Conservation (phyloP, 2,797 vertebrate species). For the Enteromius treurensis region DNA sequence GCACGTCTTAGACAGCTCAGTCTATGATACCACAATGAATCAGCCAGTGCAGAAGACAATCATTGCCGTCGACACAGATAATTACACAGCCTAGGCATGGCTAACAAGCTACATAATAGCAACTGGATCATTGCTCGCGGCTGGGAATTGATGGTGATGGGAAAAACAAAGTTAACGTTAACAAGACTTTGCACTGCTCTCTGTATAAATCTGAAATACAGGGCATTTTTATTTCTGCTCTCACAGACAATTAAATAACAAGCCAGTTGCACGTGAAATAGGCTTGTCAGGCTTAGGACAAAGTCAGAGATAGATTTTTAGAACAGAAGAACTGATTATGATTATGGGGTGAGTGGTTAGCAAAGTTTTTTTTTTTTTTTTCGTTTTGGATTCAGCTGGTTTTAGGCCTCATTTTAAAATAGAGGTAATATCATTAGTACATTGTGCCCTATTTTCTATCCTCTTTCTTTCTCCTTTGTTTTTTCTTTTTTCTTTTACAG, state of each 20-base stretch:
- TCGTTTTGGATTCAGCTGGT: not conserved
- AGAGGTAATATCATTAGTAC: too few relatives aligned
- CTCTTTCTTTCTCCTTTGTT: too few relatives aligned
- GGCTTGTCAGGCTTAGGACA: constrained; percentile 61
- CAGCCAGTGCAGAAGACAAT: constrained; percentile 70
- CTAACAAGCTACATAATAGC: constrained; percentile 78
- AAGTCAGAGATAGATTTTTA: constrained; percentile 7
- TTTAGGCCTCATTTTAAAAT: not conserved
- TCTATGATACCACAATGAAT: constrained; percentile 69
- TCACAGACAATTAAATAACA: constrained; percentile 75
- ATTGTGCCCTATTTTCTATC: too few relatives aligned
- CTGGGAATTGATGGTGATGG: constrained; percentile 73
- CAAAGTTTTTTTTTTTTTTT: too few relatives aligned
- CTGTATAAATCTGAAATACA: constrained; percentile 75
- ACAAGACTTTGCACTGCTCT: constrained; percentile 70
- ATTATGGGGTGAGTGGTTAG: not conserved
- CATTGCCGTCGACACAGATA: constrained; percentile 75
- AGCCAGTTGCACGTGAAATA: constrained; percentile 74
- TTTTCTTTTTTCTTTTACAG: not conserved
- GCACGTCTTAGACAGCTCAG: constrained; percentile 31
- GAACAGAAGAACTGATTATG: constrained; percentile 30
- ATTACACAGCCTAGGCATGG: constrained; percentile 77
- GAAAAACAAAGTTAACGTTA: constrained; percentile 71
- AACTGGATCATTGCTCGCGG: constrained; percentile 75
- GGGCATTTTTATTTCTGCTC: constrained; percentile 64